Conservation (phyloP, 2,888 invertebrate genomes). For the Bhutanitis thaidina region DNA sequence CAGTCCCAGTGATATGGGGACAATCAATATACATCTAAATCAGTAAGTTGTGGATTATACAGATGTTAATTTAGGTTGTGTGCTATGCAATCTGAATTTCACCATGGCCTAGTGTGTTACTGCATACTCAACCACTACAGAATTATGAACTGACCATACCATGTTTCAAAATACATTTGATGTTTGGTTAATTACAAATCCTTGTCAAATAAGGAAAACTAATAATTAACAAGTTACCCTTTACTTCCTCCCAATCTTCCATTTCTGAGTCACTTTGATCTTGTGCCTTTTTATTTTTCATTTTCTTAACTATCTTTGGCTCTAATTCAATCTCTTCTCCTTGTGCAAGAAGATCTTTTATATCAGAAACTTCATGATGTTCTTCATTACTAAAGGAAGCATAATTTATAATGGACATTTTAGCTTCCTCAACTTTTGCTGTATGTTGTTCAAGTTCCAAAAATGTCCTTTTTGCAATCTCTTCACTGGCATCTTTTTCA, state of each 20-base stretch:
- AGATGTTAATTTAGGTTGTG: no score
- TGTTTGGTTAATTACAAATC: no score
- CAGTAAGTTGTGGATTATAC: no score
- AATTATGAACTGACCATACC: no score
- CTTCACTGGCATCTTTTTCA: constrained; percentile 55
- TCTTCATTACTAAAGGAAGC: constrained; percentile 37
- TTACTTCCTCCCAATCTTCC: constrained; percentile 88
- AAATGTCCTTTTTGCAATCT: constrained; percentile 72
- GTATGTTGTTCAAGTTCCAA: constrained; percentile 80
- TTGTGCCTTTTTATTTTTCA: constrained; percentile 41
- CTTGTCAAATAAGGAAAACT: no score
- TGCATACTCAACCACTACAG: no score
- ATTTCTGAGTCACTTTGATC: constrained; percentile 81
- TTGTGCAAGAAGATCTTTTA: constrained; percentile 82
- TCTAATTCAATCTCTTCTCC: constrained; percentile 76
- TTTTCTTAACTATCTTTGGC: constrained; percentile 31
- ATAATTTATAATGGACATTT: constrained; percentile 76
- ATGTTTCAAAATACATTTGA: no score
- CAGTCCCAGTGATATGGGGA: no score
- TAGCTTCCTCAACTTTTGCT: constrained; percentile 81
- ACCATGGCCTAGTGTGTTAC: no score
- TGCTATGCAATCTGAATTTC: no score
- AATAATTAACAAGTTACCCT: no score
- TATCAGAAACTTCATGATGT: constrained; percentile 63
- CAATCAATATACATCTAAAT: no score